These are phyloP conservation scores for Emydura subglobosa DNA, from an alignment of 2,113 vertebrate species.

Conservation along the genomic window DNA sequence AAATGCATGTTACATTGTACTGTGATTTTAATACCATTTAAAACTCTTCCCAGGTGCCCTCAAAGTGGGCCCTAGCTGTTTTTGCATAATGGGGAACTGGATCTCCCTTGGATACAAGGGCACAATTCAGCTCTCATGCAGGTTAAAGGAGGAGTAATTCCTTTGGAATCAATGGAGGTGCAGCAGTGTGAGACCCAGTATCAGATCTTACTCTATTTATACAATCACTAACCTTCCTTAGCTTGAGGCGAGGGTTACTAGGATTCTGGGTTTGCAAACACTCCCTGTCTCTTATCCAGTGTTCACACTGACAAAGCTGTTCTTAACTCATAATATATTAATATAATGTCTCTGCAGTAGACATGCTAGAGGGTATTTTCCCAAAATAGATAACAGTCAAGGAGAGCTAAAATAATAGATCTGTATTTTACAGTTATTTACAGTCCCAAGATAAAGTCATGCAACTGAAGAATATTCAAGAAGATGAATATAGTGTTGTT, in stretches of 20 bases:
- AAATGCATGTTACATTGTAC: not conserved
- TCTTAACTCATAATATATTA: slow-evolving; percentile 60
- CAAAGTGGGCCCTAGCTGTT: not conserved
- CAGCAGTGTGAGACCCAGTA: not conserved
- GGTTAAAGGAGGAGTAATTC: not conserved
- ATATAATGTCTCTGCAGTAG: slow-evolving; percentile 20
- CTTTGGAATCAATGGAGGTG: not conserved
- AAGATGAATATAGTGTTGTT: slow-evolving; percentile 25
- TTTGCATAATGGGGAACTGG: not conserved
- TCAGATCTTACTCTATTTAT: not conserved
- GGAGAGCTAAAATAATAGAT: slow-evolving; percentile 53
- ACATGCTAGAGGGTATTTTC: slow-evolving; percentile 41
- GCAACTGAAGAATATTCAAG: not conserved
- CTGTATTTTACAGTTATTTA: slow-evolving; percentile 19
- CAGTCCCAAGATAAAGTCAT: slow-evolving; percentile 50
- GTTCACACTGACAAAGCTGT: slow-evolving; percentile 65
- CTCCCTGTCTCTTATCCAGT: slow-evolving; percentile 58
- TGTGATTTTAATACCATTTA: fast-evolving
- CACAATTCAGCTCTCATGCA: slow-evolving; percentile 5
- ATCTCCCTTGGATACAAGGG: slow-evolving; percentile 4
- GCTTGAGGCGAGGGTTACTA: slow-evolving; percentile 21
- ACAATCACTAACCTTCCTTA: not conserved
- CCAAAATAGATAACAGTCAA: slow-evolving; percentile 58
- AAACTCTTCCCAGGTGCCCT: not conserved
- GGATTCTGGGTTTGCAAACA: slow-evolving; percentile 27